Conservation (phyloP, 1,140 invertebrate species). For the Lysiphlebus fabarum region DNA sequence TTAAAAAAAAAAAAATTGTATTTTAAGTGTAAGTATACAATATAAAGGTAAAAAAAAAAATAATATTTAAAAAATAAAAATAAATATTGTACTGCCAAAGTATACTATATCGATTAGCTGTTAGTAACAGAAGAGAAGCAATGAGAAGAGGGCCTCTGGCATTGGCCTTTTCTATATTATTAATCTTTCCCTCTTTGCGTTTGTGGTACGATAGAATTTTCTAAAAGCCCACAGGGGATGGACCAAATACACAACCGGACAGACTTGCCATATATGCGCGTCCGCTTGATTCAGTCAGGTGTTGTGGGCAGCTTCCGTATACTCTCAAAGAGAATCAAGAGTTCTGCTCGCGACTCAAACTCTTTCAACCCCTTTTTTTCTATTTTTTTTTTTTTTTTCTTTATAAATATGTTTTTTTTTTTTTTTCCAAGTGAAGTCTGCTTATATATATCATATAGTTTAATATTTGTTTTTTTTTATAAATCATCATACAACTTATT, state of each 20-base stretch:
- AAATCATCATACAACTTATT: no score
- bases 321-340: conserved; percentile 43
- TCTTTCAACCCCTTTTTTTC: conserved; percentile 8
- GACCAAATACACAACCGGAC: conserved; percentile 7
- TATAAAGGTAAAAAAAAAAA: no score
- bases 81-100: background rate
- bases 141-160: conserved; percentile 37
- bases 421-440: background rate
- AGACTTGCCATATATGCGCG: conserved; percentile 30
- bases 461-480: no score
- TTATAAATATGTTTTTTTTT: background rate
- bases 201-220: conserved; percentile 12
- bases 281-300: conserved; percentile 46
- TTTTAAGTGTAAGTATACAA: no score
- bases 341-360: conserved; percentile 26
- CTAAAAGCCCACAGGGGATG: conserved; percentile 7
- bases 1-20: no score
- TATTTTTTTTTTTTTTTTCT: conserved; percentile 10
- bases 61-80: no score
- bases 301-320: conserved; percentile 38
- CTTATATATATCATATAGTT: no score
- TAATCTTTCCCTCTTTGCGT: conserved; percentile 45
- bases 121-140: conserved; percentile 52
- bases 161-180: conserved; percentile 54
- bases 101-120: conserved; percentile 57